Evolutionary conservation across 92 coral and sea anemone species (phyloP), one percentile per base, ranked within the genome.

Genomic region (Siderastrea radians): DNA sequence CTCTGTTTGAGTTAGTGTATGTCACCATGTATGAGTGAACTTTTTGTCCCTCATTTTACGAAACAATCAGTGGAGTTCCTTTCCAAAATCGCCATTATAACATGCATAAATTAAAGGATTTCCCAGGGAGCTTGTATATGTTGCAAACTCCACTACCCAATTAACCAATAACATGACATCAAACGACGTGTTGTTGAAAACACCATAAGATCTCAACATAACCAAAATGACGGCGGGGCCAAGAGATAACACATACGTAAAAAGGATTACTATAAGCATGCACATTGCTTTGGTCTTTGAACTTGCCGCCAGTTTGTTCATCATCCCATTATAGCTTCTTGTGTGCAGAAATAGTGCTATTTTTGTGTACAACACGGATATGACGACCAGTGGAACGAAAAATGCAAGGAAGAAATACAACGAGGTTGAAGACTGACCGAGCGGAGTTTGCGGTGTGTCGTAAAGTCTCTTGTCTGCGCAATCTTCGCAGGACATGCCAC

Each of bases 91-190:
- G 48, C 86, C 86, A 64, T 85, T 93, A 66, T 90, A 90, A 75
- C 83, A 90, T 13, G 92, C 86, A 67, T 90, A 93, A 57, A 93
- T 88, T 9, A 79, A 47, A 6, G 96, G 96, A 78, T 93, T 93
- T 12, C 54, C 84, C 65, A 93, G 74, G 19, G 94, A 93, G 70
- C 92, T 93, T 17, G 78, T 80, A 38, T 83, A 84, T 43, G 78
- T 51, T 50, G 89, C 78, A 63, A 88, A 49, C 45, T 88, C 84
- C 4, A 69, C 82, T 46, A 63, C 6, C 84, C 88, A 51, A 26
- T 68, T 75, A 59, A 81, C 89, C 17, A 79, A 77, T n/a, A 84
- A 54, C 75, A 91, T 76, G 17, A 84, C 82, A 54, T 44, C 86
- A 71, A 59, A 72, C 26, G 87, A 43, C 10, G 78, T 58, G 64